A percentile compares a stretch with the other conserved stretches of the same genome.
phyloP scores from a whole-genome alignment of 2,888 invertebrate species.

The Chromoteleia sp. region DNA sequence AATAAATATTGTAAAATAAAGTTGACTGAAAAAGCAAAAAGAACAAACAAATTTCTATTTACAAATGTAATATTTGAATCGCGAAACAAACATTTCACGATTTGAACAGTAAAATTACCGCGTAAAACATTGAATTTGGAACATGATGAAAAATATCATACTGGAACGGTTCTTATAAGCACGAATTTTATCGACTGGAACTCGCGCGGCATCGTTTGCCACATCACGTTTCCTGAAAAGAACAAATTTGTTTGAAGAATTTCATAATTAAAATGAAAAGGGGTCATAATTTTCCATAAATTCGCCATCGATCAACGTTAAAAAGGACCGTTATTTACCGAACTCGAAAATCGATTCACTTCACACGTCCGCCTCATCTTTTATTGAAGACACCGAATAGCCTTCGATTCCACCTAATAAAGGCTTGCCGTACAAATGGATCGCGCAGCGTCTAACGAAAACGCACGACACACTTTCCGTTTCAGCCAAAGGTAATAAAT shows the following conservation, averaged over 20 bases:
- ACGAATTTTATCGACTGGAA: too few species aligned
- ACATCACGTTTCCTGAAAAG: slow-evolving; percentile 20
- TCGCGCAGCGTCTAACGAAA: slow-evolving; percentile 39
- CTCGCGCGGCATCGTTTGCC: slow-evolving; percentile 3
- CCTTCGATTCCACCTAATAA: slow-evolving; percentile 53
- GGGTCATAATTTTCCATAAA: slow-evolving; percentile 52
- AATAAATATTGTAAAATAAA: too few species aligned
- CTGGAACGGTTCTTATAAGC: too few species aligned
- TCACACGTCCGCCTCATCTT: slow-evolving; percentile 49
- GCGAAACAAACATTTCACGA: too few species aligned
- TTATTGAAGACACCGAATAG: slow-evolving; percentile 47
- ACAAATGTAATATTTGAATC: too few species aligned
- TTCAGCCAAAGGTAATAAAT: slow-evolving; percentile 41
- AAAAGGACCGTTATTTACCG: slow-evolving; percentile 14
- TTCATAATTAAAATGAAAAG: slow-evolving; percentile 50
- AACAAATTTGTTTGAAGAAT: slow-evolving; percentile 46
- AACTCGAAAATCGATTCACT: slow-evolving; percentile 46
- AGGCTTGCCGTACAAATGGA: slow-evolving; percentile 43
- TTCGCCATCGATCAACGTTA: slow-evolving; percentile 39
- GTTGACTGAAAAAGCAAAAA: too few species aligned
- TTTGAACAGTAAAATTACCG: too few species aligned
- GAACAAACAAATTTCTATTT: too few species aligned
- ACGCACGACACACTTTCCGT: slow-evolving; percentile 56
- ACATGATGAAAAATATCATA: too few species aligned
- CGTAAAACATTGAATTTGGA: too few species aligned